phyloP scores from a whole-genome alignment of 1,140 invertebrate species.

The Acromyrmex heyeri region DNA sequence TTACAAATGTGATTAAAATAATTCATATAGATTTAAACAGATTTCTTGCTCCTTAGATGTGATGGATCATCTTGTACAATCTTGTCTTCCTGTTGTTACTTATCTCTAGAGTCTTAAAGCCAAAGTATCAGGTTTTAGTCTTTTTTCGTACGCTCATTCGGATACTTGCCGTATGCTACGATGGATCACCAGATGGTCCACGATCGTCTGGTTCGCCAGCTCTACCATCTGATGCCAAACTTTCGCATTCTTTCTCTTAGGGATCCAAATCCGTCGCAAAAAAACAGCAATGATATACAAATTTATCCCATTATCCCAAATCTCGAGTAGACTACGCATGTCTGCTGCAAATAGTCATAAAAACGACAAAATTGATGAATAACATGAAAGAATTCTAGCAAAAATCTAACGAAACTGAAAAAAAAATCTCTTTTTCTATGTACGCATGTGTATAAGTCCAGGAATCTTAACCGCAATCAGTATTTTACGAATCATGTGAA shows the following conservation, averaged over 20 bases:
- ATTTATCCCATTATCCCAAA: slow-evolving; percentile 6
- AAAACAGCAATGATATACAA: slow-evolving; percentile 17
- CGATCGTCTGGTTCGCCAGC: slow-evolving; percentile 74
- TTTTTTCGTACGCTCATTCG: slow-evolving; percentile 69
- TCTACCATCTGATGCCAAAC: slow-evolving; percentile 80
- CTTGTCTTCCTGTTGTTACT: slow-evolving; percentile 51
- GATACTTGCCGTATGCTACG: slow-evolving; percentile 80
- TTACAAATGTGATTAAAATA: neutral
- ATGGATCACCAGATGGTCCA: slow-evolving; percentile 84
- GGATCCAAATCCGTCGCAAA: slow-evolving; percentile 58
- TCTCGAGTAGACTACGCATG: neutral
- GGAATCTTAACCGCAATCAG: neutral
- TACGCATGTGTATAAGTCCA: neutral
- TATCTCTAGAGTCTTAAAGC: slow-evolving; percentile 65
- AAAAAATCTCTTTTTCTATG: neutral
- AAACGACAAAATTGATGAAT: neutral
- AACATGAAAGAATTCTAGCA: neutral
- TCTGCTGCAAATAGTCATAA: neutral
- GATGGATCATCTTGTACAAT: neutral
- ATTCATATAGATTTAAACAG: neutral
- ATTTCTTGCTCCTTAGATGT: neutral
- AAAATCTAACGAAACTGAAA: neutral
- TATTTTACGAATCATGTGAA: neutral
- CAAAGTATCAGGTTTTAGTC: slow-evolving; percentile 76
- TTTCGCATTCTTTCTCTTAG: slow-evolving; percentile 76